Evolutionary conservation across 2,797 vertebrate species (phyloP), one percentile per base, ranked within the genome.

Genomic region (Muscicapa comitata): DNA sequence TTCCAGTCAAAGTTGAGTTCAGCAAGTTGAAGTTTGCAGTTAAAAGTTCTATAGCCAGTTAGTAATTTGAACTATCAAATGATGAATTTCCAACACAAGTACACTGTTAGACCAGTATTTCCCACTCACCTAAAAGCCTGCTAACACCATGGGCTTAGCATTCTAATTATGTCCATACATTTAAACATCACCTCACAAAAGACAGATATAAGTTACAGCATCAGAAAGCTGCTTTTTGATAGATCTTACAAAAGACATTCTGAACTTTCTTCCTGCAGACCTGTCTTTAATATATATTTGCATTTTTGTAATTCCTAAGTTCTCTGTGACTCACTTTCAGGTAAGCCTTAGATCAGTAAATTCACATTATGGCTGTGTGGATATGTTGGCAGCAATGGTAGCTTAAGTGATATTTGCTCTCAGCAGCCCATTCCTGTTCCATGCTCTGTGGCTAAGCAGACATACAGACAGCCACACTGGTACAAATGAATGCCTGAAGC

Each of bases 401-500:
- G 62, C 21, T 81, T 21, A 66, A 73, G 51, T 13, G 72, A 1
- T 62, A 70, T 7, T 68, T 75, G 63, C 47, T 75, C 55, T 61
- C 43, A 86, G 88, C 51, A 73, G 33, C 51, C 75, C 0, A 0
- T 40, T 90, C 59, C 61, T 11, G 2, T 35, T 86, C 65, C 31
- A 8, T 3, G 11, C 58, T n/a, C 21, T 18, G 26, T 6, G 61
- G 45, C 72, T 73, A 55, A 65, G 81, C 55, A 77, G 45, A 59
- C 47, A 33, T 0, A 70, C 24, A 72, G 51, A 59, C 7, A 71
- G 74, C 38, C 76, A 58, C 0, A 0, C 33, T 37, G 43, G 47
- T 86, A 59, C 28, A 73, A 84, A 9, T 11, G 31, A 81, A 81
- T 13, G 40, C 95, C 94, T 78, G 74, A 81, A 95, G 92, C 80